A percentile compares a stretch with the other conserved stretches of the same genome.
Conservation (phyloP, 2,113 vertebrate species). For the Gila orcuttii region DNA sequence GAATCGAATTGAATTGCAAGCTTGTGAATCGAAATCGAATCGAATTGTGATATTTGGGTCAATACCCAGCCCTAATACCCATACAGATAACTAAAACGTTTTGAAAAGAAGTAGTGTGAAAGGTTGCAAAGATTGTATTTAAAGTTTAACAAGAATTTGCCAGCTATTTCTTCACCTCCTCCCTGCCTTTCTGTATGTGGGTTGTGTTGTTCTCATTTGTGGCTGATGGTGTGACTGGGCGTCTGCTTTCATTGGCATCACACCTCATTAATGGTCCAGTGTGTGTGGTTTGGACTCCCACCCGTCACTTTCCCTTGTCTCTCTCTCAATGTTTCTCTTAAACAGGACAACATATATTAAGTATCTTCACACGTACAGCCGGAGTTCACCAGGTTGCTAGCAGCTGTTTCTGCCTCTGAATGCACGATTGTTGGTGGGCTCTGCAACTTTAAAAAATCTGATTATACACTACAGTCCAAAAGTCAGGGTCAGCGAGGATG, state of each 20-base stretch:
- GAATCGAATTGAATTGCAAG: too few relatives aligned
- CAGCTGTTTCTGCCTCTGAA: background rate
- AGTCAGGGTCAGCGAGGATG: background rate
- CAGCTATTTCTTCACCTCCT: background rate
- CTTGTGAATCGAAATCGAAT: too few relatives aligned
- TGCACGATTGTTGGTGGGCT: background rate
- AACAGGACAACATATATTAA: background rate
- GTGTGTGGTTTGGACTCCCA: conserved; percentile 7
- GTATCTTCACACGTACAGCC: background rate
- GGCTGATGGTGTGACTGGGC: background rate
- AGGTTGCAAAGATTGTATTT: background rate
- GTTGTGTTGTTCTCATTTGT: background rate
- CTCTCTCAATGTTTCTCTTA: background rate
- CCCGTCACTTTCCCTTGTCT: background rate
- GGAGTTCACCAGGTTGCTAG: background rate
- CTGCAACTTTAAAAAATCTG: background rate
- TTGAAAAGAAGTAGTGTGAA: background rate
- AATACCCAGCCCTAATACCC: background rate
- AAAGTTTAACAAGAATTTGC: background rate
- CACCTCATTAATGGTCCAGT: conserved; percentile 16
- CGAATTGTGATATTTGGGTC: too few relatives aligned
- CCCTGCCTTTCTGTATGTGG: background rate
- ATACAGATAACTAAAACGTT: background rate
- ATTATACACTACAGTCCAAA: background rate
- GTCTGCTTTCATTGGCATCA: background rate